Evolutionary conservation across 2,113 vertebrate species (phyloP).

Genomic region (Melanocharis versteri): DNA sequence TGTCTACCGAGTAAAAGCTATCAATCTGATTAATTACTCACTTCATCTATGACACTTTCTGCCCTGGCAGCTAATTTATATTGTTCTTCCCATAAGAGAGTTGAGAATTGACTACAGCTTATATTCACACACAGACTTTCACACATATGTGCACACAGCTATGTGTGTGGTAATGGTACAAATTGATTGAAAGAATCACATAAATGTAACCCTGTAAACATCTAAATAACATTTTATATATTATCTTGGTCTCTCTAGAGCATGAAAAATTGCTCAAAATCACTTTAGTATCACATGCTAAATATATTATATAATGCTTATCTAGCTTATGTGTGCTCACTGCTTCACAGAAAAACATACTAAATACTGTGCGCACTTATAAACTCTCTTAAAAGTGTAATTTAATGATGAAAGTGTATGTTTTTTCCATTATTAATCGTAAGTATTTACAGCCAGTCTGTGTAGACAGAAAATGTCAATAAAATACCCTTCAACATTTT

Average conservation of each 20-base stretch:
- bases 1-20: conserved; percentile 7
- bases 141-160: neutral
- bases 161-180: neutral
- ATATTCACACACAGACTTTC: neutral
- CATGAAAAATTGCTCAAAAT: conserved; percentile 1
- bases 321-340: neutral
- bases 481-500: neutral
- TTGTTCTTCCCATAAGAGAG: neutral
- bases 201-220: conserved; percentile 5
- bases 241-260: neutral
- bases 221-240: neutral
- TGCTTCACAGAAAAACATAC: conserved; percentile 16
- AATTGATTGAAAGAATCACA: neutral
- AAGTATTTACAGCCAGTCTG: neutral
- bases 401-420: neutral
- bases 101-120: conserved; percentile 22
- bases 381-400: conserved; percentile 36
- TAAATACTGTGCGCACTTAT: conserved; percentile 22
- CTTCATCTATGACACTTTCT: neutral
- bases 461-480: neutral
- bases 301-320: conserved; percentile 12
- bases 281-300: neutral
- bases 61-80: neutral
- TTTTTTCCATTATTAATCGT: neutral
- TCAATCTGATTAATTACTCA: conserved; percentile 44